A percentile compares a stretch with the other conserved stretches of the same genome.
Evolutionary conservation across 2,797 vertebrate species (phyloP).

Genomic region (Lagorchestes hirsutus): DNA sequence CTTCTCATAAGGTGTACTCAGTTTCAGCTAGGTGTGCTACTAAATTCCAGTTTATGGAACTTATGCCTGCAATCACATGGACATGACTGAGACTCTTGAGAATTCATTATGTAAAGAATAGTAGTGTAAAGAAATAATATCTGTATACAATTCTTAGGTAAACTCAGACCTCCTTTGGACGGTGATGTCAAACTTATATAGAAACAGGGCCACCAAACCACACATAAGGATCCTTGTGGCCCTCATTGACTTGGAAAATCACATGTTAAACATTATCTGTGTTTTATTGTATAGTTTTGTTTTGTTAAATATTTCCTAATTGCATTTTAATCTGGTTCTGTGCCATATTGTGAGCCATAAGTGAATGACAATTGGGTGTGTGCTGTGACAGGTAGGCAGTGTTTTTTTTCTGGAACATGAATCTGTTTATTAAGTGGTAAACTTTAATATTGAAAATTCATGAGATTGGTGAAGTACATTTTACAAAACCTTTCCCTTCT

Average conservation of each 20-base stretch:
- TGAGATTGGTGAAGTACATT: not conserved
- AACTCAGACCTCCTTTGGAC: not conserved
- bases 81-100: not conserved
- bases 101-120: not conserved
- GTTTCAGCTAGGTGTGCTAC: not conserved
- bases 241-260: not conserved
- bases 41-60: not conserved
- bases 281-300: too few species aligned
- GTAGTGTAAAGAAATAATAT: not conserved
- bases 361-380: not conserved
- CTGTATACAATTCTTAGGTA: not conserved
- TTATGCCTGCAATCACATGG: not conserved
- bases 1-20: not conserved
- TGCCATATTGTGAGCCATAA: not conserved
- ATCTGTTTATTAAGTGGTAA: not conserved
- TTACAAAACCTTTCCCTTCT: not conserved
- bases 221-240: not conserved
- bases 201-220: not conserved
- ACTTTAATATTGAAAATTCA: not conserved
- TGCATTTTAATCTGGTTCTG: not conserved
- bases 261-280: not conserved
- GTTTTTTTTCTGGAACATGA: not conserved
- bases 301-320: too few species aligned
- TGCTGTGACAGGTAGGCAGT: not conserved
- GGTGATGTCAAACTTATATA: not conserved